Evolutionary conservation across 2,797 vertebrate genomes (phyloP).

Genomic region (Acanthurus leucopareius): DNA sequence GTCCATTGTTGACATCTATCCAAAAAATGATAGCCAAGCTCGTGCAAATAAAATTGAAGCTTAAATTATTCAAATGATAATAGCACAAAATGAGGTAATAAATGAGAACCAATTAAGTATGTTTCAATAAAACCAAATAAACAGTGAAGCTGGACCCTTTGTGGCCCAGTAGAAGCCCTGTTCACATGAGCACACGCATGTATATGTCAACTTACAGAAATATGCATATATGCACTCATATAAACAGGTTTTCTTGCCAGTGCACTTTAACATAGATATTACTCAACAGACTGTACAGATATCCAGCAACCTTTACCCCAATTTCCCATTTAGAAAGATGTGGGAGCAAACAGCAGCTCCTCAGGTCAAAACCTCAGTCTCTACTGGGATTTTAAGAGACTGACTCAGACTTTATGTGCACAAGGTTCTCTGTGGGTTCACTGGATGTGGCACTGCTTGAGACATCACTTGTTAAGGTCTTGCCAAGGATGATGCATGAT

Average conservation of each 20-base stretch:
- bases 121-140: neutral
- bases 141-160: neutral
- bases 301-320: conserved; percentile 60
- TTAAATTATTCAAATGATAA: too few relatives aligned
- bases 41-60: neutral
- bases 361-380: conserved; percentile 45
- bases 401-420: conserved; percentile 59
- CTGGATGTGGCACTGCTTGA: conserved; percentile 31
- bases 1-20: too few relatives aligned
- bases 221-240: conserved; percentile 2
- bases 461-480: conserved; percentile 22
- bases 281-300: conserved; percentile 55
- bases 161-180: neutral
- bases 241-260: conserved; percentile 29
- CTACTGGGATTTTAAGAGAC: conserved; percentile 34
- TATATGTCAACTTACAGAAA: neutral
- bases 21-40: too few relatives aligned
- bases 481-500: conserved; percentile 15
- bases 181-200: neutral
- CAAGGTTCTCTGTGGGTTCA: conserved; percentile 23
- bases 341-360: conserved; percentile 68
- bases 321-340: conserved; percentile 66
- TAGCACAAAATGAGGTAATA: too few relatives aligned
- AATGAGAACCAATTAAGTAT: neutral
- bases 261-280: conserved; percentile 72